Evolutionary conservation across 2,888 invertebrate genomes (phyloP), one percentile per base, ranked within the genome.

Genomic region (Cephus pulcher): DNA sequence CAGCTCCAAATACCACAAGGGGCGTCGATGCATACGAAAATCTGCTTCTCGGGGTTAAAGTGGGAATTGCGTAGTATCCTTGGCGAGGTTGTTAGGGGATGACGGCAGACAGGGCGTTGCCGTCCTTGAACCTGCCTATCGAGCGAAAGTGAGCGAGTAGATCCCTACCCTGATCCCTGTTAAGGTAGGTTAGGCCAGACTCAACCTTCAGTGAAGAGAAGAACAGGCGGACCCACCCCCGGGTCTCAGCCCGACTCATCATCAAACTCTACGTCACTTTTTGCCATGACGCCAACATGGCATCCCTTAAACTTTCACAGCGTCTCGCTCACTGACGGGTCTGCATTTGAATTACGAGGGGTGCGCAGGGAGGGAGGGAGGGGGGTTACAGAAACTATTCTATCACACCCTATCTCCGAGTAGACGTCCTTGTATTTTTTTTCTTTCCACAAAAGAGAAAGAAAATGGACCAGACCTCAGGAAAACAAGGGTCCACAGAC

Each of bases 61-160:
- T 74, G 78, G 81, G 85, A 87, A 87, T 85, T 86, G 85, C 86
- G 86, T 82, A 83, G 84, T 77, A 80, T 71, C 82, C 82, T 81
- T 80, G 73, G 12, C 75, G 75, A 75, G 80, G 75, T 75, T 78
- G 77, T 79, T 77, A 74, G 80, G 76, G 75, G 76, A 78, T 81
- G 82, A 80, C 81, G 83, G 86, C 88, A 91, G 91, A 91, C 91
- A 90, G 90, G 91, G 91, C 90, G 91, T 90, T 90, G 91, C 88
- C 89, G 90, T 83, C 89, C 90, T 90, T 90, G 90, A 89, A 88
- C 89, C 87, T 86, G 85, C 82, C 86, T 84, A 85, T 84, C 84
- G 82, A 85, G 78, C 87, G 79, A 85, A 85, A 85, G 83, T 86
- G 82, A 84, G 84, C 74, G 34, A 35, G 32, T 40, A 34, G 37